A percentile compares a stretch with the other conserved stretches of the same genome.
Evolutionary conservation across 2,113 vertebrate genomes (phyloP).

Genomic region (Phyllopteryx taeniolatus): DNA sequence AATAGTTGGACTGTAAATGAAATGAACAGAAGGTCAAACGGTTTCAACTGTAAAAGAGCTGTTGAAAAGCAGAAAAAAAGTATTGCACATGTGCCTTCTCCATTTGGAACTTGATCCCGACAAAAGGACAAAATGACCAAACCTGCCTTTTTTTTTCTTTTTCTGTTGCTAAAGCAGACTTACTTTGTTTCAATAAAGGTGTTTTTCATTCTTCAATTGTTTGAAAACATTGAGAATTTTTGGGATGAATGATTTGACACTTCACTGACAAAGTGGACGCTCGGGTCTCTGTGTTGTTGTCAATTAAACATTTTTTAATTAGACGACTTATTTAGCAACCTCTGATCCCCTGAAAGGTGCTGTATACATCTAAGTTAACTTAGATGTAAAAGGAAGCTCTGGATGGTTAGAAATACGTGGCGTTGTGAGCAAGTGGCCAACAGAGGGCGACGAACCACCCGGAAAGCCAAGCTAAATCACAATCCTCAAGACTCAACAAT

Average conservation of each 20-base stretch:
- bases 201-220: constrained; percentile 13
- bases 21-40: not conserved
- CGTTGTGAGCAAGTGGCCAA: no score
- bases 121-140: constrained; percentile 58
- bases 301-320: no score
- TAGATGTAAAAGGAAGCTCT: no score
- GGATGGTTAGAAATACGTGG: no score
- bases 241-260: constrained; percentile 6
- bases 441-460: no score
- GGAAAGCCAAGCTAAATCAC: no score
- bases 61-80: constrained; percentile 17
- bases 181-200: constrained; percentile 19
- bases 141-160: constrained; percentile 51
- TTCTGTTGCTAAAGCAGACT: constrained; percentile 22
- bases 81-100: constrained; percentile 59
- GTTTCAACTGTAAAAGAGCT: not conserved
- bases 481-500: no score
- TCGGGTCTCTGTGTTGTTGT: no score
- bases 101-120: constrained; percentile 16
- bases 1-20: not conserved
- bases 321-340: no score
- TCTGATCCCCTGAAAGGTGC: no score
- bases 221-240: not conserved
- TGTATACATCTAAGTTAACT: no score
- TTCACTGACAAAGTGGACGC: not conserved